phyloP scores from a whole-genome alignment of 2,888 invertebrate genomes.

The Nephrotoma appendiculata region DNA sequence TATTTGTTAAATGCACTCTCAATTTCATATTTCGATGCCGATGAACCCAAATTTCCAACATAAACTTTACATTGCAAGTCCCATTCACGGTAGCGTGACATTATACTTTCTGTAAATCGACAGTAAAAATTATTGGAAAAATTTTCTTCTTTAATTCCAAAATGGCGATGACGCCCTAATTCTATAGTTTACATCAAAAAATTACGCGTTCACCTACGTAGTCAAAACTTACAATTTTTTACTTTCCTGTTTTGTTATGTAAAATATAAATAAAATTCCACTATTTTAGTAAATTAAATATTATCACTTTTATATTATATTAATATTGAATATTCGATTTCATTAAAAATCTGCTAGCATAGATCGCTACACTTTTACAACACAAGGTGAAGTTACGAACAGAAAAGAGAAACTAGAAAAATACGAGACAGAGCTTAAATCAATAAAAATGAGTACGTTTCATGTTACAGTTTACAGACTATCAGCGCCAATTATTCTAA shows the following conservation, averaged over 20 bases:
- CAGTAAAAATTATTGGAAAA: neutral
- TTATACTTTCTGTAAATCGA: slow-evolving; percentile 12
- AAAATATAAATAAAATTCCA: neutral
- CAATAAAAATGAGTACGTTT: too few relatives aligned
- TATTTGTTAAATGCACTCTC: slow-evolving; percentile 74
- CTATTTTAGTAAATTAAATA: neutral
- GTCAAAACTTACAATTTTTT: neutral
- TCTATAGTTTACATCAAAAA: too few relatives aligned
- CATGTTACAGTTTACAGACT: too few relatives aligned
- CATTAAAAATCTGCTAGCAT: too few relatives aligned
- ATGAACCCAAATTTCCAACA: slow-evolving; percentile 76
- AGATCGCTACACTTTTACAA: too few relatives aligned
- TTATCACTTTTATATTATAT: neutral
- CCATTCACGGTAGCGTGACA: slow-evolving; percentile 51
- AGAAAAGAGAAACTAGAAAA: too few relatives aligned
- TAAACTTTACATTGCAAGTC: slow-evolving; percentile 77
- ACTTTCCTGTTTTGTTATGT: neutral
- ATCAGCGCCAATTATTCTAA: too few relatives aligned
- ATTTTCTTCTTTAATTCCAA: neutral
- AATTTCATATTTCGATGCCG: slow-evolving; percentile 72
- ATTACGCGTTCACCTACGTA: too few relatives aligned
- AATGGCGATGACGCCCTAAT: neutral
- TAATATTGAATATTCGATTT: too few relatives aligned
- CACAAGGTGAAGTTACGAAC: too few relatives aligned
- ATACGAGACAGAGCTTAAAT: too few relatives aligned